phyloP scores from a whole-genome alignment of 2,888 invertebrate species.

The Scaeva pyrastri region DNA sequence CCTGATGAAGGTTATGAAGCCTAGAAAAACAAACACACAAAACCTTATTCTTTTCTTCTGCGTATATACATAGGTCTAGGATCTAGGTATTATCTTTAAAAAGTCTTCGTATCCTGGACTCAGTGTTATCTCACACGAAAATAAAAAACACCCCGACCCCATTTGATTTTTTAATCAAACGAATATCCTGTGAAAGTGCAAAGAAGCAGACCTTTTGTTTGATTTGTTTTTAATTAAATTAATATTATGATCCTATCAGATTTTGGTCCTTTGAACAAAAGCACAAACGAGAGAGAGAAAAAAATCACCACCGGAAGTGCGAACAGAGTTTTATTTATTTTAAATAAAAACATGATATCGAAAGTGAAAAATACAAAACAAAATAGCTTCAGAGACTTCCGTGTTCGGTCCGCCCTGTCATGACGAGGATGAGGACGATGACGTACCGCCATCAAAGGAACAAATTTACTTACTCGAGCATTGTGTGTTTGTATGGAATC shows the following conservation, averaged over 20 bases:
- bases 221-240: constrained; percentile 72
- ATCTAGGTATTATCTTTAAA: constrained; percentile 41
- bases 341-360: neutral
- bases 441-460: constrained; percentile 44
- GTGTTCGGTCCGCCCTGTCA: too few relatives aligned
- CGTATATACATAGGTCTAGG: too few relatives aligned
- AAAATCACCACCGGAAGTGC: constrained; percentile 66
- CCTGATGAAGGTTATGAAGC: neutral
- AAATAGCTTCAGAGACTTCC: constrained; percentile 17
- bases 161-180: constrained; percentile 59
- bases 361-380: constrained; percentile 45
- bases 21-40: constrained; percentile 5
- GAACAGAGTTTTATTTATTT: constrained; percentile 60
- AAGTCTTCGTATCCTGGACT: constrained; percentile 62
- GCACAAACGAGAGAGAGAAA: neutral
- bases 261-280: constrained; percentile 21
- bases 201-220: constrained; percentile 48
- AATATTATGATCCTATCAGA: constrained; percentile 60
- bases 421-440: too few relatives aligned
- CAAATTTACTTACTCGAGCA: constrained; percentile 71
- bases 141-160: neutral
- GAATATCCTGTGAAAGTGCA: constrained; percentile 55
- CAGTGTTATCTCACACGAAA: constrained; percentile 56
- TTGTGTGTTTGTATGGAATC: constrained; percentile 35
- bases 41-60: neutral